Percentiles rank a stretch among this genome's conserved stretches.
Evolutionary conservation across 1,140 invertebrate genomes (phyloP).

Genomic region (Philotrypesis tridentata): DNA sequence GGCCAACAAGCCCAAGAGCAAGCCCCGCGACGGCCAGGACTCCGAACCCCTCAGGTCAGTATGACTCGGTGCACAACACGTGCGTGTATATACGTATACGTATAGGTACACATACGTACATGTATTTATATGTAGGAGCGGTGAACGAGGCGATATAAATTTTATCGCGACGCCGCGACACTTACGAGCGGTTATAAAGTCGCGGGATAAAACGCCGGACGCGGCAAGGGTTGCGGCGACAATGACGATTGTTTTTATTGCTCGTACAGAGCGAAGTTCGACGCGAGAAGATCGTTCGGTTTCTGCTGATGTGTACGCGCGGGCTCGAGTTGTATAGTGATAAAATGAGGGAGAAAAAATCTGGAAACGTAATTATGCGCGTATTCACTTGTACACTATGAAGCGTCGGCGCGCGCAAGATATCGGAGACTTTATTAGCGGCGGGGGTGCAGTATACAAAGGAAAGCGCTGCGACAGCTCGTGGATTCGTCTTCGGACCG

Average conservation of each 20-base stretch:
- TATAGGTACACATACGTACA: not conserved
- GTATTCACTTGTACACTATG: too few relatives aligned
- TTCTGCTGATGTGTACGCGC: too few relatives aligned
- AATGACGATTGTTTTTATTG: constrained; percentile 36
- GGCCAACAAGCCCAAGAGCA: constrained; percentile 94
- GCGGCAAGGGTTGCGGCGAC: not conserved
- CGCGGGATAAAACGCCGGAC: constrained; percentile 1
- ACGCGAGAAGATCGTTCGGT: not conserved
- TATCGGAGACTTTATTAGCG: too few relatives aligned
- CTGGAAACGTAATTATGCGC: too few relatives aligned
- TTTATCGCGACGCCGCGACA: not conserved
- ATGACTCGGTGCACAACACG: too few relatives aligned
- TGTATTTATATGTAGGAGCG: too few relatives aligned
- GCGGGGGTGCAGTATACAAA: too few relatives aligned
- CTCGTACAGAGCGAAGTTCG: constrained; percentile 8
- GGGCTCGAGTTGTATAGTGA: too few relatives aligned
- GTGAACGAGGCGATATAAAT: constrained; percentile 14
- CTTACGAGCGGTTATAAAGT: constrained; percentile 26
- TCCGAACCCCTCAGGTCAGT: constrained; percentile 88
- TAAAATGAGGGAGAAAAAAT: too few relatives aligned
- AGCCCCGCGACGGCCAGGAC: constrained; percentile 91
- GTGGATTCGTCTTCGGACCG: not conserved
- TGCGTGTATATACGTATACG: not conserved
- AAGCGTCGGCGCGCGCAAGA: too few relatives aligned
- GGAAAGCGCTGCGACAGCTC: not conserved